Conservation (phyloP, 2,888 invertebrate species). For the Platypus cylindrus region DNA sequence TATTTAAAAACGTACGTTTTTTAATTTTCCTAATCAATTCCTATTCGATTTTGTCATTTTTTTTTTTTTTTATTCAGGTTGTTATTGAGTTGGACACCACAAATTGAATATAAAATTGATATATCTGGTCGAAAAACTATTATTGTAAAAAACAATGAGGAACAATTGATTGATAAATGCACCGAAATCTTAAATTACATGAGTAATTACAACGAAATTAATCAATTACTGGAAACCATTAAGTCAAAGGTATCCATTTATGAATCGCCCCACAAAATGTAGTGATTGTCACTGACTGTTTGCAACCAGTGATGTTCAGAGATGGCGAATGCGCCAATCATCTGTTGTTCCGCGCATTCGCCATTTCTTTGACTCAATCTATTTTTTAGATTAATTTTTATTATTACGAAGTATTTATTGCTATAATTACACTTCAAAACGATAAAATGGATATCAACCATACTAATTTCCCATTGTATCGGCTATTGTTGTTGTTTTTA, state of each 20-base stretch:
- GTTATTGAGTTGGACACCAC: slow-evolving; percentile 35
- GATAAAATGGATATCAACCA: slow-evolving; percentile 8
- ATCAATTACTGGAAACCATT: slow-evolving; percentile 21
- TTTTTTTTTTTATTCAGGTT: slow-evolving; percentile 10
- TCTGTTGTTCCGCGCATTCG: too few species aligned
- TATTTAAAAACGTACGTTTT: slow-evolving; percentile 18
- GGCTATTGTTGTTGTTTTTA: slow-evolving; percentile 26
- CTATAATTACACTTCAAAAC: slow-evolving; percentile 32
- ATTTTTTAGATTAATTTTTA: slow-evolving; percentile 37
- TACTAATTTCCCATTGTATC: slow-evolving; percentile 13
- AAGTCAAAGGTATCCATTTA: slow-evolving; percentile 20
- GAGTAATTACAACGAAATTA: slow-evolving; percentile 25
- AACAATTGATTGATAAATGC: slow-evolving; percentile 28
- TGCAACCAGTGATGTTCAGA: too few species aligned
- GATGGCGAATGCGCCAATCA: too few species aligned
- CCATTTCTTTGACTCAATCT: too few species aligned
- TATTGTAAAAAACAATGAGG: slow-evolving; percentile 20
- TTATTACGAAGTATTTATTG: slow-evolving; percentile 40
- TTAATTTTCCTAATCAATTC: background rate
- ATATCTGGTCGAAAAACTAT: slow-evolving; percentile 21
- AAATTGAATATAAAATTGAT: slow-evolving; percentile 24
- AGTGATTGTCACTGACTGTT: too few species aligned
- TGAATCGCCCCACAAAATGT: slow-evolving; percentile 1
- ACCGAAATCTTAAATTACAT: slow-evolving; percentile 27
- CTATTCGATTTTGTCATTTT: too few species aligned